These are phyloP conservation scores for Caenorhabditis briggsae DNA, from an alignment of 1,140 invertebrate genomes.

Conservation along the genomic window DNA sequence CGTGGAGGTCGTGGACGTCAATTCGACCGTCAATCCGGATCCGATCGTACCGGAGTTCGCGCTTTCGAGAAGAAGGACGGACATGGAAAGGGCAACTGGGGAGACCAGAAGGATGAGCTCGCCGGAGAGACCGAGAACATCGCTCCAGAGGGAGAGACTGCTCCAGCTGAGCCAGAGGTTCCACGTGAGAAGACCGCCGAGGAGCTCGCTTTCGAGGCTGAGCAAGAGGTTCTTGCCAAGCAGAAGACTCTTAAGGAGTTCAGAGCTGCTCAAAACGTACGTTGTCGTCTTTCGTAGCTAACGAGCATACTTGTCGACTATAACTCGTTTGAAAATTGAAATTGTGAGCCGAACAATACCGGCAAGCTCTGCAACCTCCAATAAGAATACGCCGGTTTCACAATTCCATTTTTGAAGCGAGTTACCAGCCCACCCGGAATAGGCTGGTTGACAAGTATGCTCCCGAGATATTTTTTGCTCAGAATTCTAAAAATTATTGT, in stretches of 20 bases:
- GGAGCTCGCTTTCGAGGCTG: slow-evolving; percentile 64
- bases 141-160: slow-evolving; percentile 60
- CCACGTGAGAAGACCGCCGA: slow-evolving; percentile 68
- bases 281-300: background rate
- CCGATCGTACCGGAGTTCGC: slow-evolving; percentile 67
- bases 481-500: no score
- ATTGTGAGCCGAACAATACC: no score
- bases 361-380: no score
- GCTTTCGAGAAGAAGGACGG: slow-evolving; percentile 68
- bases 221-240: slow-evolving; percentile 52
- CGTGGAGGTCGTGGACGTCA: slow-evolving; percentile 65
- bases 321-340: no score
- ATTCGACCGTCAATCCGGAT: slow-evolving; percentile 67
- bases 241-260: slow-evolving; percentile 68
- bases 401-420: background rate
- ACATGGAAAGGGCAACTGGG: slow-evolving; percentile 70
- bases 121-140: slow-evolving; percentile 62
- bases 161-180: slow-evolving; percentile 57
- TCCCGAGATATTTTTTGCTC: no score
- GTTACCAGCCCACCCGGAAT: background rate
- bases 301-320: no score
- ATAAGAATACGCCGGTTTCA: background rate
- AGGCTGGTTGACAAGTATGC: no score
- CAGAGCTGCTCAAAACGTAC: slow-evolving; percentile 60
- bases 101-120: slow-evolving; percentile 59